These are phyloP conservation scores for Aphelenchoides besseyi DNA, from an alignment of 1,140 invertebrate species.

Conservation along the genomic window DNA sequence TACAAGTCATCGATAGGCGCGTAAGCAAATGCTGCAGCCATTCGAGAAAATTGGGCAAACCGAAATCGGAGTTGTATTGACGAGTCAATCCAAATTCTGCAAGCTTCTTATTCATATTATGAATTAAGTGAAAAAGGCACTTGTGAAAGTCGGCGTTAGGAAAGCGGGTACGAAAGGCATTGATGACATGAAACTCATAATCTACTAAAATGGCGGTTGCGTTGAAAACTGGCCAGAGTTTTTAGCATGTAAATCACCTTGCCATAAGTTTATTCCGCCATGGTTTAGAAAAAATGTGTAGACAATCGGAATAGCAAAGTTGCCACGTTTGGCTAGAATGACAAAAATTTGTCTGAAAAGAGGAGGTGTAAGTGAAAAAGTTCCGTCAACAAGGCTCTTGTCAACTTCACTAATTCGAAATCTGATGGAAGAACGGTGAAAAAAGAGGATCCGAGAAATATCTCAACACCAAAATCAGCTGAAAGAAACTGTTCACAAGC, in stretches of 20 bases:
- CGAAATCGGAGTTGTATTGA: neutral
- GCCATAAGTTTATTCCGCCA: neutral
- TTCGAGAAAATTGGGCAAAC: neutral
- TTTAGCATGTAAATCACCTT: neutral
- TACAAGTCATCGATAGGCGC: neutral
- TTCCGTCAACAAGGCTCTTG: conserved; percentile 56
- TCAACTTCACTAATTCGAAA: neutral
- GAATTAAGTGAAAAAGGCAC: neutral
- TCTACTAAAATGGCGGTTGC: neutral
- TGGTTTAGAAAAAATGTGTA: neutral
- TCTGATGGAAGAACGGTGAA: neutral
- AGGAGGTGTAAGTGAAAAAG: conserved; percentile 13
- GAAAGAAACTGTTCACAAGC: neutral
- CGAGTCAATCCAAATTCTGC: neutral
- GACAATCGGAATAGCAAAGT: neutral
- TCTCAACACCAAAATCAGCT: neutral
- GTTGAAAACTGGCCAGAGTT: neutral
- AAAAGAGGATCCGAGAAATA: neutral
- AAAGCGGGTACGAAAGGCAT: neutral
- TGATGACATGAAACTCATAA: neutral
- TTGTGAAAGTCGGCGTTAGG: neutral
- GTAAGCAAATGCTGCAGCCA: neutral
- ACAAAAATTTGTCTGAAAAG: conserved; percentile 25
- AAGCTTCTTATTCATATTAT: neutral
- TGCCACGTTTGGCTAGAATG: conserved; percentile 24